These are phyloP conservation scores for Sakesphorus luctuosus DNA, from an alignment of 2,113 vertebrate genomes.

Conservation along the genomic window DNA sequence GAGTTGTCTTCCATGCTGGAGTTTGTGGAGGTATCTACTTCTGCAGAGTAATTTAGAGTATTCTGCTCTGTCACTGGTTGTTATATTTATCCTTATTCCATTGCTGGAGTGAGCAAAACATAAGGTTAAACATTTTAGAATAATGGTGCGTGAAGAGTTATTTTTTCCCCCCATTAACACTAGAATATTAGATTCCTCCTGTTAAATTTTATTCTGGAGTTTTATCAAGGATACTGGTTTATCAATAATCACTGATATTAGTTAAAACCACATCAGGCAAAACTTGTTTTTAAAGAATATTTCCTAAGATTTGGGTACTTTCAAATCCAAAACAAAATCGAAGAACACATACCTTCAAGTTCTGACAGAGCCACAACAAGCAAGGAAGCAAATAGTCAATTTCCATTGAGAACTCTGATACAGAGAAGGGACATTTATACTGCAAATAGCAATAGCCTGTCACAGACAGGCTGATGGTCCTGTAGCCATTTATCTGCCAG, in stretches of 20 bases:
- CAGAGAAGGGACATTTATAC: neutral
- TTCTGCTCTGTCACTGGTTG: neutral
- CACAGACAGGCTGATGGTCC: neutral
- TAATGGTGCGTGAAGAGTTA: neutral
- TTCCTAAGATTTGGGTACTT: neutral
- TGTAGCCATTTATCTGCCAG: neutral
- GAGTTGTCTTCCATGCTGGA: accelerated
- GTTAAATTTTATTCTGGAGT: neutral
- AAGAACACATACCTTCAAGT: neutral
- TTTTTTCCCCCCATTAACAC: neutral
- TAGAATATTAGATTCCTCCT: neutral
- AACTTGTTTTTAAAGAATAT: neutral
- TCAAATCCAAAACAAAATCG: neutral
- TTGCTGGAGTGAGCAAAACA: neutral
- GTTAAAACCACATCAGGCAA: neutral
- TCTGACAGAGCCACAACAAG: neutral
- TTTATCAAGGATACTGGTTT: neutral
- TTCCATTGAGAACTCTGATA: neutral
- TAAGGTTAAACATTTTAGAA: neutral
- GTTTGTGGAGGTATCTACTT: neutral
- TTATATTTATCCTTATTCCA: neutral
- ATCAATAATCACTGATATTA: neutral
- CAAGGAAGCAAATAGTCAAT: neutral
- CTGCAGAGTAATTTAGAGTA: neutral
- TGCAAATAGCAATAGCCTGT: neutral